Base-by-base conservation (phyloP, 1,140 invertebrate species). In the Saxidomus purpurata region DNA sequence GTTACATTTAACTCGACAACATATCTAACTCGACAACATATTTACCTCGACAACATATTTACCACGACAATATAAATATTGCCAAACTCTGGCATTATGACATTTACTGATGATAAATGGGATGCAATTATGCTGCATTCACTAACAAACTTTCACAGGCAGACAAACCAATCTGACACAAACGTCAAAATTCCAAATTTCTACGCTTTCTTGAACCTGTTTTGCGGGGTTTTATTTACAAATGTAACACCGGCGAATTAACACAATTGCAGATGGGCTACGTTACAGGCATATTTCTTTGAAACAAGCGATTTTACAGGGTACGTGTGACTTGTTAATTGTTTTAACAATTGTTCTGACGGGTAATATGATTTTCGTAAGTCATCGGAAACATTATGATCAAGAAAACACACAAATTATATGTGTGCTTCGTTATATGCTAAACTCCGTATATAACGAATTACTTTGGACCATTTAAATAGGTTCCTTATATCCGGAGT, bases 111-210 rank as follows among this genome's bases (percentile, higher is more conserved):
- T 82, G 80, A 82, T 82, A 82, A 82, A 82, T 82, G 80, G 59
- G 52, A 15, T 67, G n/a, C 59, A 82, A 82, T 82, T 82, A 82
- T 82, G 52, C 28, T 61, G 25, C 49, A 63, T 82, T 67, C 40
- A 82, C 80, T 15, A 82, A 82, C 80, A 82, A 82, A 82, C 55
- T 19, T 22, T 82, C 80, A 61, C 1, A n/a, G 3, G 6, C n/a
- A 82, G 22, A 43, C 52, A 63, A 38, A 82, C 52, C 36, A 13
- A 43, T 0, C 38, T 82, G 52, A 82, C 38, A 36, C 13, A 15
- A 55, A 61, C 59, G 80, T 82, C 80, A 82, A 82, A 82, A 82
- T 61, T 47, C 52, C 43, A 55, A 79, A 79, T 79, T 22, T 34
- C 76, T 79, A 3, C 43, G 43, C 76, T 34, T 15, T 82, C 52